phyloP scores from a whole-genome alignment of 1,140 invertebrate species.

The Sycobia sp. region DNA sequence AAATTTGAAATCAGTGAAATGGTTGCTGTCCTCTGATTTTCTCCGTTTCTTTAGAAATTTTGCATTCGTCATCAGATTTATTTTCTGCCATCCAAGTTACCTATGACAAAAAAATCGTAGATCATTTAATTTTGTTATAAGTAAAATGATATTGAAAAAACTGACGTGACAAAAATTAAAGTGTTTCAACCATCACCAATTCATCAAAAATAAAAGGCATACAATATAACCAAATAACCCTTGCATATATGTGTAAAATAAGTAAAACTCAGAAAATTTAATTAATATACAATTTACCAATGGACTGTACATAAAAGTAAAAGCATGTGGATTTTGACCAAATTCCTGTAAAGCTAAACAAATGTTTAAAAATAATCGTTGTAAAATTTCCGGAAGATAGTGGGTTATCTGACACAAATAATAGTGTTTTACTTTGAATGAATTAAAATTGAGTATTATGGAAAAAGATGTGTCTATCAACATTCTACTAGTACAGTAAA shows the following conservation, averaged over 20 bases:
- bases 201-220: background rate
- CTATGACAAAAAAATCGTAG: slow-evolving; percentile 16
- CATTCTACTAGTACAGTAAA: too few relatives aligned
- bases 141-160: background rate
- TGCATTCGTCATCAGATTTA: background rate
- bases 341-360: too few relatives aligned
- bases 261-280: background rate
- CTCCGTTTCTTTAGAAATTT: slow-evolving; percentile 1
- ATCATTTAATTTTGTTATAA: background rate
- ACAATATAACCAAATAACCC: background rate
- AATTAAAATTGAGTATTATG: too few relatives aligned
- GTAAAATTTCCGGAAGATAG: too few relatives aligned
- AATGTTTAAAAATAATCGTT: too few relatives aligned
- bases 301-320: too few relatives aligned
- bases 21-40: background rate
- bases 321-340: too few relatives aligned
- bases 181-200: background rate
- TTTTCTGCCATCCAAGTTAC: slow-evolving; percentile 15
- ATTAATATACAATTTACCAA: background rate
- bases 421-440: too few relatives aligned
- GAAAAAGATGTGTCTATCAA: too few relatives aligned
- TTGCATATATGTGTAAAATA: background rate
- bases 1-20: slow-evolving; percentile 1
- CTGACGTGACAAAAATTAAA: background rate
- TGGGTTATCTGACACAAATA: too few relatives aligned